phyloP scores from a whole-genome alignment of 2,113 vertebrate genomes.

The Calonectris borealis region DNA sequence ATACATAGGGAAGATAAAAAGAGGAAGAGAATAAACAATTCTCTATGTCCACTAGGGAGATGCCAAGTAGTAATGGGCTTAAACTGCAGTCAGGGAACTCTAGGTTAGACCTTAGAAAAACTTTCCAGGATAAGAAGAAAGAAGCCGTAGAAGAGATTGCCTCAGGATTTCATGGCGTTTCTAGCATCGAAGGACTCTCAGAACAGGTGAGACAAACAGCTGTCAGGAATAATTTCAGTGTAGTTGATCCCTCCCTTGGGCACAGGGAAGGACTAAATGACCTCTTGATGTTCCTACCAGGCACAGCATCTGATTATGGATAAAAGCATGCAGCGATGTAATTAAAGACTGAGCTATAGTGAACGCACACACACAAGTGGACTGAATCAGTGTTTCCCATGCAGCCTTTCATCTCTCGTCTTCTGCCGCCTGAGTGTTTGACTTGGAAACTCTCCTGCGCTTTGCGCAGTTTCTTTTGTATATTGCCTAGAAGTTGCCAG shows the following conservation, averaged over 20 bases:
- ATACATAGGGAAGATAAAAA: not conserved
- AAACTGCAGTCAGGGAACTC: constrained; percentile 4
- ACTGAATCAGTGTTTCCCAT: not conserved
- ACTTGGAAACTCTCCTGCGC: not conserved
- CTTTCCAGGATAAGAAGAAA: not conserved
- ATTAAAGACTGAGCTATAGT: not conserved
- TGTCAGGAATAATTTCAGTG: not conserved
- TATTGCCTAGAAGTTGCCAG: not conserved
- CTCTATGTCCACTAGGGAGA: not conserved
- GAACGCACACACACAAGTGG: not conserved
- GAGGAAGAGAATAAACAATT: not conserved
- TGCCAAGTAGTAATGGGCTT: not conserved
- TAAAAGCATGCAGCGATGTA: not conserved
- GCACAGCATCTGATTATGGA: not conserved
- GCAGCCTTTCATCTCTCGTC: not conserved
- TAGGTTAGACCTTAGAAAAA: not conserved
- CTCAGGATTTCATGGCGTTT: not conserved
- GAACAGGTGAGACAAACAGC: constrained; percentile 35
- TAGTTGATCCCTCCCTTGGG: not conserved
- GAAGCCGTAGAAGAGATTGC: not conserved
- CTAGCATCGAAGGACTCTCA: not conserved
- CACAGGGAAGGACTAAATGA: not conserved
- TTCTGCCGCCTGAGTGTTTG: not conserved
- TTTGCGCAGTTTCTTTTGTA: not conserved
- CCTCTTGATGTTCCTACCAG: not conserved